Evolutionary conservation across 2,797 vertebrate genomes (phyloP).

Genomic region (Odontamblyopus lacepedii): DNA sequence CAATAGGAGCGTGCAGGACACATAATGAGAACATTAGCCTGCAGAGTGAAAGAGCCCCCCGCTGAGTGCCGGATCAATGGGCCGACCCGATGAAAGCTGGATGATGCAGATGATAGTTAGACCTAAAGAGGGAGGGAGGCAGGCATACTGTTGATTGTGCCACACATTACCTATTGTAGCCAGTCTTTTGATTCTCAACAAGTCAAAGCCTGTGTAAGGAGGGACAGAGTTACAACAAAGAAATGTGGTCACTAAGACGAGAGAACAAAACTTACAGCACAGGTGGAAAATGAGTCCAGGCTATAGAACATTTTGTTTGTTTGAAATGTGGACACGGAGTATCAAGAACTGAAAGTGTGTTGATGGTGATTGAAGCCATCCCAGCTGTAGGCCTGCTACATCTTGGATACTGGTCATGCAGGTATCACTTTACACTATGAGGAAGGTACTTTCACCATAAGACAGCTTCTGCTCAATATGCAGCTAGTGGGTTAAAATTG

Average conservation of each 20-base stretch:
- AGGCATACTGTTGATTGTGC: conserved; percentile 57
- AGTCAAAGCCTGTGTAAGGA: conserved; percentile 16
- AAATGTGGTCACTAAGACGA: neutral
- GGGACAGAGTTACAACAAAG: neutral
- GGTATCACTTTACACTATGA: neutral
- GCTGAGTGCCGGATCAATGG: conserved; percentile 70
- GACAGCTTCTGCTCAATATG: no score
- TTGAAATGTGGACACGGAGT: neutral
- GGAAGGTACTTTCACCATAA: no score
- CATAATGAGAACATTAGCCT: conserved; percentile 80
- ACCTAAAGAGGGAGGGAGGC: conserved; percentile 35
- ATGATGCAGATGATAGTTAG: conserved; percentile 64
- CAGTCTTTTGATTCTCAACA: conserved; percentile 25
- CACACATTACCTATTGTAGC: conserved; percentile 54
- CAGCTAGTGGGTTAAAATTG: no score
- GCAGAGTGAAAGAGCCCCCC: conserved; percentile 69
- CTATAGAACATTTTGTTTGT: neutral
- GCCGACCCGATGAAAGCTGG: conserved; percentile 73
- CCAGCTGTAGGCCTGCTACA: neutral
- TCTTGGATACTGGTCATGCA: neutral
- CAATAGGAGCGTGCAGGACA: conserved; percentile 68
- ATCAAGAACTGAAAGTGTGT: neutral
- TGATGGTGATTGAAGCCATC: neutral
- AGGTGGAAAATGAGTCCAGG: neutral
- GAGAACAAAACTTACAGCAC: neutral